phyloP scores from a whole-genome alignment of 1,140 invertebrate species.

The Diorhabda elongata region DNA sequence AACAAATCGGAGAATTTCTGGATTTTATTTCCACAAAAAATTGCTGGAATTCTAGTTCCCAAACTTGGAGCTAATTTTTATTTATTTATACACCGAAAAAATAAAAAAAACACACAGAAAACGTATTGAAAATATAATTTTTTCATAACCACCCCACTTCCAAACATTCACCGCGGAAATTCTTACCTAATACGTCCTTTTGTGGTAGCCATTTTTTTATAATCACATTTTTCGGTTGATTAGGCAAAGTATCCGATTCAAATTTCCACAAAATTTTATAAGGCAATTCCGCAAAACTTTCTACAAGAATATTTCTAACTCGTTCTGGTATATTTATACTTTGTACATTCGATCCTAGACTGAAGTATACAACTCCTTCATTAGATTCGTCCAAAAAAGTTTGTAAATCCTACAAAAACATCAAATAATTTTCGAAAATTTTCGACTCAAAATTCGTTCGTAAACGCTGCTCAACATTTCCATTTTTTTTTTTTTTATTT shows the following conservation, averaged over 20 bases:
- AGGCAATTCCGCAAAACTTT: conserved; percentile 49
- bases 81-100: no score
- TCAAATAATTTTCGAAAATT: neutral
- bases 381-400: conserved; percentile 41
- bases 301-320: conserved; percentile 44
- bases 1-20: no score
- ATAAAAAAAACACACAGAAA: no score
- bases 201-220: conserved; percentile 67
- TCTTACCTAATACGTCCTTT: conserved; percentile 61
- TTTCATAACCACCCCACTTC: no score
- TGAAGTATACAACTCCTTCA: conserved; percentile 52
- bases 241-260: conserved; percentile 51
- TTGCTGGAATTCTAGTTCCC: no score
- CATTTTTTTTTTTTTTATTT: neutral
- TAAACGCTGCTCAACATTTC: no score
- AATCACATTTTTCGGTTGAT: conserved; percentile 58
- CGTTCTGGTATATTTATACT: conserved; percentile 44
- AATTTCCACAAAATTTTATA: conserved; percentile 53
- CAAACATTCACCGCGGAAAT: no score
- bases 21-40: no score
- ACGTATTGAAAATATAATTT: no score
- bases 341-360: conserved; percentile 51
- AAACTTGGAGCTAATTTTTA: no score
- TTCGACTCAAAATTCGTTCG: neutral
- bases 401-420: conserved; percentile 39